phyloP scores from a whole-genome alignment of 2,888 invertebrate genomes.

The Norana najaformis region DNA sequence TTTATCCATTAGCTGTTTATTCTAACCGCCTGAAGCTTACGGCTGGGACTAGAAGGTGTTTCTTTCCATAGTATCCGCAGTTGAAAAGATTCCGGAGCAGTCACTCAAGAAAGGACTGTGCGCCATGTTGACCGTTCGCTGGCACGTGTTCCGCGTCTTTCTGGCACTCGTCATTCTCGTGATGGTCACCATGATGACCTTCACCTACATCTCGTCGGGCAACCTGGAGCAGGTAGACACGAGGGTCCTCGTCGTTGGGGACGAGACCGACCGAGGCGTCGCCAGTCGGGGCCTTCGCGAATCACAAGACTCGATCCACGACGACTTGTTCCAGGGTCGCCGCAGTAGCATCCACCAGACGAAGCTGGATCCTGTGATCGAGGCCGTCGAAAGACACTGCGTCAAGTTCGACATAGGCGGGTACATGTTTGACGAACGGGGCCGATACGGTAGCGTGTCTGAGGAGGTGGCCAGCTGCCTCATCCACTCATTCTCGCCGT shows the following conservation, averaged over 20 bases:
- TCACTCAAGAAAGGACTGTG: neutral
- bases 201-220: neutral
- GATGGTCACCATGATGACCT: neutral
- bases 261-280: neutral
- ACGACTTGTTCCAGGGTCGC: neutral
- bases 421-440: constrained; percentile 42
- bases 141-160: constrained; percentile 9
- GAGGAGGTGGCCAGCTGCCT: constrained; percentile 37
- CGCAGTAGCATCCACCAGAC: neutral
- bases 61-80: neutral
- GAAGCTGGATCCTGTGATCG: constrained; percentile 23
- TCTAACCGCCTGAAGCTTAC: neutral
- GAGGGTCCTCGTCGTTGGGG: neutral
- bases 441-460: constrained; percentile 31
- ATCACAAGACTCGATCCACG: neutral
- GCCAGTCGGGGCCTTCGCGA: neutral
- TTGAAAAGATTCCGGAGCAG: neutral
- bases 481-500: constrained; percentile 48
- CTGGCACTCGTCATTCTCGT: neutral
- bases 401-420: constrained; percentile 41
- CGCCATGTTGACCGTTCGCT: constrained; percentile 6
- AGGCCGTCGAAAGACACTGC: constrained; percentile 34
- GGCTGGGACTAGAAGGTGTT: neutral
- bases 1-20: no score
- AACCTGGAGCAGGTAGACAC: neutral